phyloP scores from a whole-genome alignment of 2,113 vertebrate genomes.

The Solea solea region DNA sequence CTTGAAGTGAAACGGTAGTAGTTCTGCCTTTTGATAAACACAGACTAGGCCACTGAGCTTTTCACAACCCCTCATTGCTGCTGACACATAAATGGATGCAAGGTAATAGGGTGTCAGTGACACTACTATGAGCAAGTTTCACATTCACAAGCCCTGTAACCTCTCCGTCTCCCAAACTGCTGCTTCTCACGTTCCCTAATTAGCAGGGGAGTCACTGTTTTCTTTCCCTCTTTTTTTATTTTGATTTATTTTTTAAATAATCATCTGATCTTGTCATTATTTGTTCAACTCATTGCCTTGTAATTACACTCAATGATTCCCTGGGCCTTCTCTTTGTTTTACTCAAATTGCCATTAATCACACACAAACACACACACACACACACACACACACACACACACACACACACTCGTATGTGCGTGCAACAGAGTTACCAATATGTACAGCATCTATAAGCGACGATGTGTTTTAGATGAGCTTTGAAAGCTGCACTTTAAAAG shows the following conservation, averaged over 20 bases:
- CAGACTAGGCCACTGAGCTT: neutral
- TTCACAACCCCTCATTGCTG: conserved; percentile 11
- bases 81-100: conserved; percentile 18
- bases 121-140: conserved; percentile 9
- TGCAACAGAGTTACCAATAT: no score
- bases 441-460: no score
- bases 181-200: conserved; percentile 52
- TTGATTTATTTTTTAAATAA: conserved; percentile 31
- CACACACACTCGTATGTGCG: neutral
- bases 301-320: conserved; percentile 75
- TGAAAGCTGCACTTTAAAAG: no score
- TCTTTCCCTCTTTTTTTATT: neutral
- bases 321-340: conserved; percentile 67
- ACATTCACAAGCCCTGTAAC: conserved; percentile 16
- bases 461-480: no score
- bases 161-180: conserved; percentile 28
- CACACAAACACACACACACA: conserved; percentile 5
- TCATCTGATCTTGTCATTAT: conserved; percentile 58
- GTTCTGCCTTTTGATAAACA: conserved; percentile 11
- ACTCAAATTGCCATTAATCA: conserved; percentile 75
- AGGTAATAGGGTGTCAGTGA: conserved; percentile 9
- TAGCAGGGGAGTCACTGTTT: conserved; percentile 46
- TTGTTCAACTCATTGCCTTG: conserved; percentile 67
- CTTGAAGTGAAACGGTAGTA: neutral
- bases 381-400: conserved; percentile 19